These are phyloP conservation scores for Xiphorhynchus elegans DNA, from an alignment of 2,113 vertebrate genomes.

Conservation along the genomic window DNA sequence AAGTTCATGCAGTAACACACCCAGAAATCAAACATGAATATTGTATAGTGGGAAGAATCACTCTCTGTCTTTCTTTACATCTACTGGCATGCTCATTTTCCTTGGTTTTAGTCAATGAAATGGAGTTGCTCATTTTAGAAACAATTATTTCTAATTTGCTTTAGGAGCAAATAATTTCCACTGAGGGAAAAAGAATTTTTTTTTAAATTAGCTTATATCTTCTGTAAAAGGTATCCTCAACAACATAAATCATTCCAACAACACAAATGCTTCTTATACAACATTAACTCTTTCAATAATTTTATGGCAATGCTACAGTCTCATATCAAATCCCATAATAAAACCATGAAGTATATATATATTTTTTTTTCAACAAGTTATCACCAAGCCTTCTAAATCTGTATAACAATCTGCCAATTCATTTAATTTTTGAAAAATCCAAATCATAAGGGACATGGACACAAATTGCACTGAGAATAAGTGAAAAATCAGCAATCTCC, in stretches of 20 bases:
- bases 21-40: background rate
- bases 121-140: background rate
- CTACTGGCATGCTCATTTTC: background rate
- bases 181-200: fast-evolving
- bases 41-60: background rate
- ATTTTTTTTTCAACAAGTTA: background rate
- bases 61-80: background rate
- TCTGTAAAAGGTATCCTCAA: background rate
- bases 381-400: background rate
- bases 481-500: background rate
- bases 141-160: background rate
- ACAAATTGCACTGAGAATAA: background rate
- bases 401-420: background rate
- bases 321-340: background rate
- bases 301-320: background rate
- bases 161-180: background rate
- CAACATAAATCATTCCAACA: background rate
- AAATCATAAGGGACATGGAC: background rate
- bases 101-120: background rate
- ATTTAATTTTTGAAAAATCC: background rate
- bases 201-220: background rate
- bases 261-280: background rate
- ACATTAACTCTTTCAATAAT: background rate
- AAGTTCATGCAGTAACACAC: background rate
- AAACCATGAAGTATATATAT: background rate